These are phyloP conservation scores for Zaprionus vittiger DNA, from an alignment of 1,140 invertebrate genomes.

Conservation along the genomic window DNA sequence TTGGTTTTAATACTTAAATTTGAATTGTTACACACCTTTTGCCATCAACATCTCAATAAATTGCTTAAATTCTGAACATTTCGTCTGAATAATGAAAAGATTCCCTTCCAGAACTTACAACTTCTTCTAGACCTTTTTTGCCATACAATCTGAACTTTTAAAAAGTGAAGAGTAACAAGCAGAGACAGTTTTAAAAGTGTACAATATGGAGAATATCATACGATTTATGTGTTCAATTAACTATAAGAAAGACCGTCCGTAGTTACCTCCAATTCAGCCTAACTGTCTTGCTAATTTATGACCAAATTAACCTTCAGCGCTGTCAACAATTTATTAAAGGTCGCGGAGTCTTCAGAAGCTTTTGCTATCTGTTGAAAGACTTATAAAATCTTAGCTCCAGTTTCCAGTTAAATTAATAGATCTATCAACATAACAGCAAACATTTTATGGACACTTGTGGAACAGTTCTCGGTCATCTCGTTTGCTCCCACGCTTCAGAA, in stretches of 20 bases:
- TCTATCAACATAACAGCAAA: background rate
- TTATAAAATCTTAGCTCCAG: background rate
- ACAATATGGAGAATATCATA: background rate
- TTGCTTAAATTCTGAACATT: no score
- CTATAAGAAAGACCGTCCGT: background rate
- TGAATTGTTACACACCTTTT: no score
- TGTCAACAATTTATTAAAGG: background rate
- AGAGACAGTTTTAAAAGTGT: background rate
- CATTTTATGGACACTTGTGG: constrained; percentile 1
- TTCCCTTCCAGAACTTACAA: no score
- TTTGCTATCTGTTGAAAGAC: background rate
- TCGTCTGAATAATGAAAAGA: no score
- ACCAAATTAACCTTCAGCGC: background rate
- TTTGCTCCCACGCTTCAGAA: background rate
- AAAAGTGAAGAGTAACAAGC: no score
- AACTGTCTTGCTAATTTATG: background rate
- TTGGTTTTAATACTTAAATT: no score
- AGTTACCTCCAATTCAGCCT: background rate
- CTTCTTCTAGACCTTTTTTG: accelerated
- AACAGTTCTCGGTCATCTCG: background rate
- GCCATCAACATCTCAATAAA: no score
- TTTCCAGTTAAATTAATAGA: constrained; percentile 4
- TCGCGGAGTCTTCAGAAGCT: background rate
- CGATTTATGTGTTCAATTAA: background rate
- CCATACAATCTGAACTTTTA: no score